Evolutionary conservation across 2,113 vertebrate species (phyloP).

Genomic region (Hydropotes inermis): DNA sequence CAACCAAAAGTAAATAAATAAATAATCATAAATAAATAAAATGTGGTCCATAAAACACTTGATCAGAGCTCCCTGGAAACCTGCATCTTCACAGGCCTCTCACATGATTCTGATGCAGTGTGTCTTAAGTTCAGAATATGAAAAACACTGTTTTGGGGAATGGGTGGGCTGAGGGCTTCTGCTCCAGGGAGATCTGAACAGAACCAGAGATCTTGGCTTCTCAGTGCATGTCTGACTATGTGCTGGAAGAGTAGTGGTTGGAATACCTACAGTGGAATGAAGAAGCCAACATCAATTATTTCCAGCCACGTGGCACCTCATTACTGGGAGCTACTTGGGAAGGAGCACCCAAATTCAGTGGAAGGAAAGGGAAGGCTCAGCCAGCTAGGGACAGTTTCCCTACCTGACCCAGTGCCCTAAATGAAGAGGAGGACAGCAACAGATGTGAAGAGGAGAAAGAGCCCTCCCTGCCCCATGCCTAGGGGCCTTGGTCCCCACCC

Average conservation of each 20-base stretch:
- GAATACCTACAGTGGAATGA: neutral
- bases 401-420: neutral
- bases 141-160: constrained; percentile 9
- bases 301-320: neutral
- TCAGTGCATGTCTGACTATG: neutral
- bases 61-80: neutral
- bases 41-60: neutral
- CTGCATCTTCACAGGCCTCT: neutral
- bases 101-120: neutral
- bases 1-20: neutral
- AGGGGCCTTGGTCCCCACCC: neutral
- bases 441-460: neutral
- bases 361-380: neutral
- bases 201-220: neutral
- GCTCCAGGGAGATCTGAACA: neutral
- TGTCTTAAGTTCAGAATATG: neutral
- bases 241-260: neutral
- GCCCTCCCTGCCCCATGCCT: neutral
- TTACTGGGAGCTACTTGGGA: neutral
- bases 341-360: neutral
- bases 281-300: neutral
- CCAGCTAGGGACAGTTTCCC: neutral
- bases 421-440: constrained; percentile 25
- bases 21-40: neutral
- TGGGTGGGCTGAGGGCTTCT: neutral